Base-by-base conservation (phyloP, 2,113 vertebrate genomes). In the Zingel zingel region DNA sequence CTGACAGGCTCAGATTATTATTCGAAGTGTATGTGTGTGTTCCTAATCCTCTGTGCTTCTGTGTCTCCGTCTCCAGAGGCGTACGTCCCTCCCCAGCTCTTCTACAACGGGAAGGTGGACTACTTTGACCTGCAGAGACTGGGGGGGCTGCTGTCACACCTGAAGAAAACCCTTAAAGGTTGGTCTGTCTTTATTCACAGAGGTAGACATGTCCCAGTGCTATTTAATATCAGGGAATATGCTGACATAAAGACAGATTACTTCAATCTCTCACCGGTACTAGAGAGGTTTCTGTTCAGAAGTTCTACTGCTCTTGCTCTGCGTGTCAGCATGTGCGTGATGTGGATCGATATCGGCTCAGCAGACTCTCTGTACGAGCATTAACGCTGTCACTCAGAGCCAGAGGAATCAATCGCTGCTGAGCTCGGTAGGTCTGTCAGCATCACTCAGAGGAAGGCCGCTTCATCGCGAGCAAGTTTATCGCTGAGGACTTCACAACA, bases 31-130 rank as follows among this genome's bases (percentile, higher is more conserved):
- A 8, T 39, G 36, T 39, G 36, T 39, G 36, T 39, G 8, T 39
- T 39, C 36, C 36, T 39, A 39, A 39, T 39, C 57, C 23, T 16
- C 58, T 53, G 51, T 53, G 33, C 58, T 47, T 18, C 30, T 57
- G 2, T 36, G 19, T 8, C 11, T 54, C 4, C 18, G 1, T 9
- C 56, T 66, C 1, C 84, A 99, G 98, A 97, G 19, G 97, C 97
- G 0, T 99, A 98, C 67, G 94, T 99, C 15, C 98, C 98, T 1
- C 98, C 98, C 18, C 98, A 99, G 92, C 90, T 99, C 59, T 99
- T 99, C 94, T 99, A 99, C 92, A 99, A 99, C 2, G 98, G 98
- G 77, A 99, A 99, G 78, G 98, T 99, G 89, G 98, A 99, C 92
- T 99, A 99, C 94, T 99, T 99, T 57, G 98, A 99, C 92, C 96